Evolutionary conservation across 2,113 vertebrate genomes (phyloP).

Genomic region (Pluvialis apricaria): DNA sequence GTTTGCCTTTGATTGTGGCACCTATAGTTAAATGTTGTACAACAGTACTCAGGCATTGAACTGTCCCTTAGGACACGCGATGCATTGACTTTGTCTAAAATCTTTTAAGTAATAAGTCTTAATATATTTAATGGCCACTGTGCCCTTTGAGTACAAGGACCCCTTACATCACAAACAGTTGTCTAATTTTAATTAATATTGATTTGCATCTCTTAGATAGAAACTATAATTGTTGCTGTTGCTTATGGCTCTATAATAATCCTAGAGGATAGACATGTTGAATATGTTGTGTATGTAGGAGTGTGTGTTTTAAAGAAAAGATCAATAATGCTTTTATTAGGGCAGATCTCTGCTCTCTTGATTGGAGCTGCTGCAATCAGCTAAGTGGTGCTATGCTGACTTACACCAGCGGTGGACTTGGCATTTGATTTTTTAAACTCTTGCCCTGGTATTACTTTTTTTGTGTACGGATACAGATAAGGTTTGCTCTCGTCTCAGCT

Average conservation of each 20-base stretch:
- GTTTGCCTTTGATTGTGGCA: conserved; percentile 79
- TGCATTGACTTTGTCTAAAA: conserved; percentile 78
- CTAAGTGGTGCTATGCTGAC: neutral
- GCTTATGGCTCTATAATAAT: conserved; percentile 31
- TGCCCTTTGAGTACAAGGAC: conserved; percentile 74
- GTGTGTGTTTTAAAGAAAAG: conserved; percentile 17
- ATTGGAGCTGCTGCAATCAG: neutral
- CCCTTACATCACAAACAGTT: conserved; percentile 81
- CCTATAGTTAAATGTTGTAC: conserved; percentile 72
- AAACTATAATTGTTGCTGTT: conserved; percentile 66
- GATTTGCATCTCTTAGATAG: conserved; percentile 86
- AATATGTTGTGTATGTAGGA: neutral
- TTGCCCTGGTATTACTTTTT: neutral
- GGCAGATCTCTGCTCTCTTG: conserved; percentile 8
- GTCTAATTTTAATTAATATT: conserved; percentile 92
- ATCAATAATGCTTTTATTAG: conserved; percentile 44
- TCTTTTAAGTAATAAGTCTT: conserved; percentile 84
- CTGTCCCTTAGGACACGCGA: conserved; percentile 76
- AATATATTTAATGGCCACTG: conserved; percentile 83
- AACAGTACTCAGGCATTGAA: conserved; percentile 68
- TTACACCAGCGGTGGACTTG: neutral
- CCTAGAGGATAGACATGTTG: neutral
- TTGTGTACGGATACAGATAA: neutral
- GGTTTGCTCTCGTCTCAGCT: neutral
- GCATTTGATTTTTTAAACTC: neutral